Percentiles rank a stretch among this genome's conserved stretches.
Conservation (phyloP, 1,140 invertebrate genomes). For the Dysdera silvatica region DNA sequence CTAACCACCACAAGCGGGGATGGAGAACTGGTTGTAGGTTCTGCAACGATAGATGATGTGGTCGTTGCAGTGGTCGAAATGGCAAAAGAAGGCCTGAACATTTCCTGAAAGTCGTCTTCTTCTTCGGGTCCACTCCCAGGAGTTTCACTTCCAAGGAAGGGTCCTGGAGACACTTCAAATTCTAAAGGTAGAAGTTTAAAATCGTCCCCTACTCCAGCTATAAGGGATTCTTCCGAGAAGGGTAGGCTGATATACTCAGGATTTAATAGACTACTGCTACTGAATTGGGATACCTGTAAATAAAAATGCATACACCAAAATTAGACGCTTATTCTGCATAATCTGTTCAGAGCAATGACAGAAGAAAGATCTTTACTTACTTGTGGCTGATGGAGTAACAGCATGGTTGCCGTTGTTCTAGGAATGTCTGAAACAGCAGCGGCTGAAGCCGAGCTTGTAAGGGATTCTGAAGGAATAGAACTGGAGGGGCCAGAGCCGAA, state of each 20-base stretch:
- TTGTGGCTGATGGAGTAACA: constrained; percentile 28
- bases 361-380: neutral
- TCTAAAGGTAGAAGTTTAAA: constrained; percentile 15
- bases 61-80: neutral
- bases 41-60: too few relatives aligned
- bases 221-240: constrained; percentile 6
- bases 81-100: constrained; percentile 13
- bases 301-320: neutral
- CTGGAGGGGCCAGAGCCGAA: too few relatives aligned
- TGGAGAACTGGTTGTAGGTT: too few relatives aligned
- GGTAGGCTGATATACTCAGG: constrained; percentile 20
- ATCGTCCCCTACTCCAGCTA: constrained; percentile 21
- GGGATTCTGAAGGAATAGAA: too few relatives aligned
- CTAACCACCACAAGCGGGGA: too few relatives aligned
- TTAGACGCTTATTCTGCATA: too few relatives aligned
- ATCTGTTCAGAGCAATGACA: neutral
- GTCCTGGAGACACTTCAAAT: constrained; percentile 1
- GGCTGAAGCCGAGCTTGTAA: too few relatives aligned
- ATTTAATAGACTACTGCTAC: constrained; percentile 13
- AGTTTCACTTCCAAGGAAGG: too few relatives aligned
- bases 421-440: too few relatives aligned
- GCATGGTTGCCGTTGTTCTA: constrained; percentile 17
- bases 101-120: constrained; percentile 16
- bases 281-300: constrained; percentile 20
- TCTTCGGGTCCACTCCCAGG: neutral